Base-by-base conservation (phyloP, 2,888 invertebrate species). In the Halictus quadricinctus region DNA sequence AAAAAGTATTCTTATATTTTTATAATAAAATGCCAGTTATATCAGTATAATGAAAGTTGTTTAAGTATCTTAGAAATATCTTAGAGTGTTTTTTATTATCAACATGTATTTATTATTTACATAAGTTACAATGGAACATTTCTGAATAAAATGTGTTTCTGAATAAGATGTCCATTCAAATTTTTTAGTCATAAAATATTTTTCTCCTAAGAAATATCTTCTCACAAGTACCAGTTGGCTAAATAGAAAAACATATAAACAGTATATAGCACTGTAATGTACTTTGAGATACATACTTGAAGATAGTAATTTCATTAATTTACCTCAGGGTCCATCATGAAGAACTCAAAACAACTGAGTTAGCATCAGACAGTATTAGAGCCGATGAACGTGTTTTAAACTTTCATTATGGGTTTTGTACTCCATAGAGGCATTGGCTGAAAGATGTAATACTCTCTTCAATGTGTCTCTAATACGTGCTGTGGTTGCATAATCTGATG, bases 391-490 rank as follows among this genome's bases (percentile, higher is more conserved):
- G 88, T 92, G 92, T 83, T 97, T 98, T 92, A 98, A 96, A 95
- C 97, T 97, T 94, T 97, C 97, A 95, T 96, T 97, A 94, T 97
- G 97, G 94, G 96, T 96, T 95, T 98, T 98, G 96, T 99, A 99
- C 95, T 99, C 99, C 96, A 99, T 97, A 93, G 98, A 97, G 93
- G 98, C 97, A 95, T 97, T 97, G 79, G 97, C 96, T 88, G 99
- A 99, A 95, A 99, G 97, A 96, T 99, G 98, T 94, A 99, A 96
- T 93, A 99, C 97, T 94, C 99, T 96, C 92, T 98, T 97, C 92
- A 99, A 95, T 72, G 99, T 98, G 95, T 99, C 99, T 90, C 99
- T 96, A 92, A 99, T 99, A 93, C 99, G 96, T 89, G 97, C 97
- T 91, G 98, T 98, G 89, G 98, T 98, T 88, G 96, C 96, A 93